Percentiles rank a stretch among this genome's conserved stretches.
These are phyloP conservation scores for Saccostrea echinata DNA, from an alignment of 1,140 invertebrate species.

Conservation along the genomic window DNA sequence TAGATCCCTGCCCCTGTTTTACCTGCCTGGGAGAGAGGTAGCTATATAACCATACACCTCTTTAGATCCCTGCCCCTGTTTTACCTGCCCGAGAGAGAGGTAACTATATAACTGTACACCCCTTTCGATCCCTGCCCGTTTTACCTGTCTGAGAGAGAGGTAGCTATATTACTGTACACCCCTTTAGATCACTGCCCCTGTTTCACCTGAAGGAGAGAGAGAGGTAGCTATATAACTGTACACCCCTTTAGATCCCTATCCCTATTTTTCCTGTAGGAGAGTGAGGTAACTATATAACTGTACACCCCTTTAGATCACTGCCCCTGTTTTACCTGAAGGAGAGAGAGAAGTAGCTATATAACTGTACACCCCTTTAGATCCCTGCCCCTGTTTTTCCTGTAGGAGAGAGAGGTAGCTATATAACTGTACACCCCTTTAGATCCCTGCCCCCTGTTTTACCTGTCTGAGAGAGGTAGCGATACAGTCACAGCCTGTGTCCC, in stretches of 20 bases:
- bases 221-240: conserved; percentile 98
- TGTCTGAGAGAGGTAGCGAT: conserved; percentile 98
- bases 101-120: conserved; percentile 99
- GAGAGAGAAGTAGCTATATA: conserved; percentile 98
- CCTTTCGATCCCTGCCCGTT: conserved; percentile 95
- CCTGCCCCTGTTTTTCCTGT: conserved; percentile 93
- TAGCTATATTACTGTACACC: conserved; percentile 95
- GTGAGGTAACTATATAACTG: conserved; percentile 98
- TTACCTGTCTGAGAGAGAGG: conserved; percentile 93
- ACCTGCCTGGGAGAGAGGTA: conserved; percentile 95
- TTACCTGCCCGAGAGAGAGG: conserved; percentile 93
- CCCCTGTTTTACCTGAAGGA: conserved; percentile 86
- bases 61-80: conserved; percentile 92
- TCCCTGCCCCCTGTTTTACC: conserved; percentile 77
- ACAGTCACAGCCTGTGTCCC: conserved; percentile 99
- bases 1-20: conserved; percentile 93
- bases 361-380: conserved; percentile 98
- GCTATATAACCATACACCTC: conserved; percentile 99
- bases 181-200: not conserved
- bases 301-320: conserved; percentile 80
- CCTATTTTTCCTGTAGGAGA: conserved; percentile 89
- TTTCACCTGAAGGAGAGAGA: conserved; percentile 92
- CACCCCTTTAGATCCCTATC: conserved; percentile 99
- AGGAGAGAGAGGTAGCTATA: conserved; percentile 20
- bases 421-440: not conserved